A percentile compares a stretch with the other conserved stretches of the same genome.
These are phyloP conservation scores for Eristalis pertinax DNA, from an alignment of 2,888 invertebrate genomes.

Conservation along the genomic window DNA sequence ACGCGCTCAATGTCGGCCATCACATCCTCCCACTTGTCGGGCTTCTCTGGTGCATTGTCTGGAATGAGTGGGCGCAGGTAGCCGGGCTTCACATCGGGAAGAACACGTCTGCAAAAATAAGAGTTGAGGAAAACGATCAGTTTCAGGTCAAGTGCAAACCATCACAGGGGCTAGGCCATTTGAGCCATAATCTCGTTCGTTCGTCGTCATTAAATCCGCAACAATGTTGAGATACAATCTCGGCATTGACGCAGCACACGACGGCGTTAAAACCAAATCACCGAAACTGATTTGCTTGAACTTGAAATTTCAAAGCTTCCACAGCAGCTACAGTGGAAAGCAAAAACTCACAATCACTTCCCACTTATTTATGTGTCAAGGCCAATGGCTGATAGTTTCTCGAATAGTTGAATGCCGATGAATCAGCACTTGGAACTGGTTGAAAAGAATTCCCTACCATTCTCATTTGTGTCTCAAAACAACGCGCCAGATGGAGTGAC, in stretches of 20 bases:
- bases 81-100: slow-evolving; percentile 96
- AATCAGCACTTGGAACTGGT: not conserved
- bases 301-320: not conserved
- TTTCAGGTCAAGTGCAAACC: not conserved
- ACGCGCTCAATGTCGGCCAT: slow-evolving; percentile 96
- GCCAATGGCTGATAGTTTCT: not conserved
- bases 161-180: not conserved
- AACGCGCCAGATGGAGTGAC: not conserved
- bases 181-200: not conserved
- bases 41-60: slow-evolving; percentile 89
- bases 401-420: not conserved
- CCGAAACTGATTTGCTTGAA: not conserved
- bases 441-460: not conserved
- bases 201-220: not conserved
- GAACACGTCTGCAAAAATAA: slow-evolving; percentile 85
- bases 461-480: not conserved
- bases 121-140: not conserved
- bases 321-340: not conserved
- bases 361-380: not conserved
- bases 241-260: not conserved
- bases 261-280: not conserved
- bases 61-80: slow-evolving; percentile 95
- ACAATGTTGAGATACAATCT: not conserved
- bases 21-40: slow-evolving; percentile 95
- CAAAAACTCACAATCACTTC: not conserved